These are phyloP conservation scores for Pterocles gutturalis DNA, from an alignment of 2,113 vertebrate species.

Conservation along the genomic window DNA sequence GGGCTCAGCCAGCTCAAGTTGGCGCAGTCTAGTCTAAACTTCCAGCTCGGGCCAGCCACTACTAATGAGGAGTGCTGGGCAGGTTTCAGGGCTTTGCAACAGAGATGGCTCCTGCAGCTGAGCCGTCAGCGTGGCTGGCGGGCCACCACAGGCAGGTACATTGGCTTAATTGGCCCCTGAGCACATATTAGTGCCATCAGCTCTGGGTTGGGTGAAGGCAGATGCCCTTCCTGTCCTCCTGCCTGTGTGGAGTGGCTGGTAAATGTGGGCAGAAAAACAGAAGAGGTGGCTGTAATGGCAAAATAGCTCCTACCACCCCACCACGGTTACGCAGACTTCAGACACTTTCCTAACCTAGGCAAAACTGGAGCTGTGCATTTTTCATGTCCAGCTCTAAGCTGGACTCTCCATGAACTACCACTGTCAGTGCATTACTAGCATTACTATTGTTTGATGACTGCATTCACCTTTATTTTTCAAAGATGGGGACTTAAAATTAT, in stretches of 20 bases:
- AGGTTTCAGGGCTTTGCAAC: background rate
- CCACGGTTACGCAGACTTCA: background rate
- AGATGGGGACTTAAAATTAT: background rate
- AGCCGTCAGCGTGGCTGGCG: background rate
- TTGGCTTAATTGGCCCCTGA: background rate
- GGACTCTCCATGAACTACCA: background rate
- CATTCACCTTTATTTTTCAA: background rate
- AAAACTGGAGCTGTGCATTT: background rate
- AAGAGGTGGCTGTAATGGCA: background rate
- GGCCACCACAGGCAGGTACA: background rate
- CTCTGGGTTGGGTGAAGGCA: background rate
- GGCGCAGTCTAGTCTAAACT: background rate
- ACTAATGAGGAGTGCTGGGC: background rate
- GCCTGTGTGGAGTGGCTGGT: background rate
- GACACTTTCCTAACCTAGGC: background rate
- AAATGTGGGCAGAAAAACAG: background rate
- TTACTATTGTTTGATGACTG: background rate
- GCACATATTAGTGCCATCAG: background rate
- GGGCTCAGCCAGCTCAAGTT: background rate
- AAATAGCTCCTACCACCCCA: background rate
- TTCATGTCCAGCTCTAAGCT: background rate
- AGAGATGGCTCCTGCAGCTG: background rate
- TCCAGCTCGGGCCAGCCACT: background rate
- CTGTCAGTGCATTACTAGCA: background rate
- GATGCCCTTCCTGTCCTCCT: background rate